A percentile compares a stretch with the other conserved stretches of the same genome.
These are phyloP conservation scores for Urophycis tenuis DNA, from an alignment of 2,797 vertebrate genomes.

Conservation along the genomic window DNA sequence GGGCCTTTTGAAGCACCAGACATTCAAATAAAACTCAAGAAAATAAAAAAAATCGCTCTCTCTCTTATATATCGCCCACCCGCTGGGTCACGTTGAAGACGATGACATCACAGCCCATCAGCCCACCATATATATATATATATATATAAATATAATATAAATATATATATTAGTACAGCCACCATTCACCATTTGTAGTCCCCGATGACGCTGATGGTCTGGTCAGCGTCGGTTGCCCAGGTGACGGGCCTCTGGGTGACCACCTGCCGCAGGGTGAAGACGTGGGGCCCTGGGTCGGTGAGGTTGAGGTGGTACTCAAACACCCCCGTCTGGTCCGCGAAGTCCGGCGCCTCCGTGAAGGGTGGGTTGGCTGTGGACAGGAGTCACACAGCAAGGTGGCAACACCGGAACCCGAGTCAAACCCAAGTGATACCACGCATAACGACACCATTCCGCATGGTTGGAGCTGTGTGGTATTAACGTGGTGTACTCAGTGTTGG, in stretches of 20 bases:
- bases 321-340: slow-evolving; percentile 94
- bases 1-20: neutral
- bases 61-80: too few species aligned
- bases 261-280: slow-evolving; percentile 86
- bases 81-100: too few species aligned
- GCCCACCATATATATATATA: too few species aligned
- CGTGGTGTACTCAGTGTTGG: too few species aligned
- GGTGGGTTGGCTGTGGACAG: slow-evolving; percentile 70
- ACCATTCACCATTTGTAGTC: slow-evolving; percentile 77
- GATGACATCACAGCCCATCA: too few species aligned
- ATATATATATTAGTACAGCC: neutral
- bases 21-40: slow-evolving; percentile 1
- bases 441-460: too few species aligned
- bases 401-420: neutral
- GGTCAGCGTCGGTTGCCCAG: slow-evolving; percentile 82
- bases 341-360: slow-evolving; percentile 89
- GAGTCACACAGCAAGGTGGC: neutral
- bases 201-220: slow-evolving; percentile 91
- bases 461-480: too few species aligned
- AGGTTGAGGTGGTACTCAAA: slow-evolving; percentile 87
- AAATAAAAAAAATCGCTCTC: too few species aligned
- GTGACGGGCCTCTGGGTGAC: slow-evolving; percentile 82
- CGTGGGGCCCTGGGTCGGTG: slow-evolving; percentile 80
- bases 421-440: too few species aligned
- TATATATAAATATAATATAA: neutral